Conservation (phyloP, 2,113 vertebrate species). For the Rafetus swinhoei region DNA sequence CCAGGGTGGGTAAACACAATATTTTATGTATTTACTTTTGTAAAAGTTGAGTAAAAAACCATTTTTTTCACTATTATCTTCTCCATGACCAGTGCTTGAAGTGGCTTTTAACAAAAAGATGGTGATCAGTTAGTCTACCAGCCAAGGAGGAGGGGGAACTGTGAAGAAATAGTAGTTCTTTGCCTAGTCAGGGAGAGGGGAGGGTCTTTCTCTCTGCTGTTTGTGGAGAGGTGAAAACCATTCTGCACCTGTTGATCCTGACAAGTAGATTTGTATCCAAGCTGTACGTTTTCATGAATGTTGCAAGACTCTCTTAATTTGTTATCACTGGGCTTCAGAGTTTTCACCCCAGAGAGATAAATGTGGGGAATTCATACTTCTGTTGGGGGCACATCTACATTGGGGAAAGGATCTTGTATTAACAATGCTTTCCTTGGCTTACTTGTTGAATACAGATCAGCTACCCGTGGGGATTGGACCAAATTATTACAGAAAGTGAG, state of each 20-base stretch:
- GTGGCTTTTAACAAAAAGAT: not conserved
- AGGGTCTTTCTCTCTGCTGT: not conserved
- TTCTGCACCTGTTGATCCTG: not conserved
- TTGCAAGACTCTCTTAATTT: fast-evolving
- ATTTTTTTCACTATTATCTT: not conserved
- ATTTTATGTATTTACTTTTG: not conserved
- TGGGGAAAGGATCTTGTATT: not conserved
- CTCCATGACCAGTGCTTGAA: not conserved
- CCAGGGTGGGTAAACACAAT: not conserved
- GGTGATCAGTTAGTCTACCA: not conserved
- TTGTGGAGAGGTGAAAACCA: not conserved
- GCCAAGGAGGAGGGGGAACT: not conserved
- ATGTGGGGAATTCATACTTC: not conserved
- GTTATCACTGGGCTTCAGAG: not conserved
- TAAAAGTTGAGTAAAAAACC: not conserved
- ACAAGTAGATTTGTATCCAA: not conserved
- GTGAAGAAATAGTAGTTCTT: not conserved
- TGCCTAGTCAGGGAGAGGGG: not conserved
- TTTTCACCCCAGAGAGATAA: conserved; percentile 7
- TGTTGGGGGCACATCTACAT: not conserved
- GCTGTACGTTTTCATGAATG: not conserved
- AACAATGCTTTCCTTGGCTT: not conserved
- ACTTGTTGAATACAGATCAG: not conserved
- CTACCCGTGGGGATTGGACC: not conserved
- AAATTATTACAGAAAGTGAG: not conserved